Evolutionary conservation across 2,888 invertebrate genomes (phyloP), one percentile per base, ranked within the genome.

Genomic region (Dolichopus griseipennis): DNA sequence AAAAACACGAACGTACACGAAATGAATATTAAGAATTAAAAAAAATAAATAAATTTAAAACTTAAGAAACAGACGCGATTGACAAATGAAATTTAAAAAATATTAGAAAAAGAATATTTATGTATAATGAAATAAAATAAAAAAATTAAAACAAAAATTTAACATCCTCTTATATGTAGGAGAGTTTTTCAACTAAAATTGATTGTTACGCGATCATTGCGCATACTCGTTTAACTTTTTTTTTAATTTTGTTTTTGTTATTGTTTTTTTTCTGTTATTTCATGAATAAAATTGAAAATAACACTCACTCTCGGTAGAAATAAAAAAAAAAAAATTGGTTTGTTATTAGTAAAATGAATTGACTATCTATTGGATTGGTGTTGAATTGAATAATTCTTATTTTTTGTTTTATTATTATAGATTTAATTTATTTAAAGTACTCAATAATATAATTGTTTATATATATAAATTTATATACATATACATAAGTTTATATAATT

Each of bases 311-410:
- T 27, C 27, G 27, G 27, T 27, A 27, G 5, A 10, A 62, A 62
- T 22, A 21, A 62, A 62, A 8, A 62, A 62, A 8, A 62, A n/a
- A n/a, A n/a, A n/a, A n/a, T 37, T 10, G 37, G 8, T 37, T 8
- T 52, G 52, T 9, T 52, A 18, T 12, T 12, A 52, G n/a, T 20
- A 33, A 21, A 65, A 65, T 21, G 22, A 34, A 64, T 37, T 64
- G 64, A 64, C 64, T 64, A 34, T 64, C 64, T 64, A 64, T 64
- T 64, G 64, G 20, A 37, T 37, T 64, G 37, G 37, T 20, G n/a
- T 52, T 27, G 27, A 52, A 52, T 52, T 4, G 1, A 3, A 7
- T 52, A 18, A 18, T 52, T n/a, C 2, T 52, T n/a, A n/a, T n/a
- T n/a, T n/a, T n/a, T n/a, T n/a, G n/a, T n/a, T n/a, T 52, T 52